Evolutionary conservation across 2,888 invertebrate species (phyloP), one percentile per base, ranked within the genome.

Genomic region (Ormia ochracea): DNA sequence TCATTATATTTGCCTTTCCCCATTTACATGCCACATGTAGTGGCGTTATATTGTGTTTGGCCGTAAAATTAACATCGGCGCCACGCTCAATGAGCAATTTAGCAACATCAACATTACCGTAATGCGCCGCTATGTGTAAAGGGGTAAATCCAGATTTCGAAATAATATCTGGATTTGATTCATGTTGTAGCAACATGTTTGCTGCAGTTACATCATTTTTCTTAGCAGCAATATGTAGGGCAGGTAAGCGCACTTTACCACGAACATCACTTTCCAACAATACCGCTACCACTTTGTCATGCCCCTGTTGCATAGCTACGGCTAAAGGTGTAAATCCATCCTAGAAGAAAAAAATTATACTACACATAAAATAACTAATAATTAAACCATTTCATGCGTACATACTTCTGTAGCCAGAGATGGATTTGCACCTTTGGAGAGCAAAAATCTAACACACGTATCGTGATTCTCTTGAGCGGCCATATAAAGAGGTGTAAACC

Each of bases 121-220:
- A 99, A 91, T 99, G 99, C 4, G 99, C 96, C 19, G 98, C 97
- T 85, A 99, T 99, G 90, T 99, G 99, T 31, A 99, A 92, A 0
- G 99, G 98, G 0, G 99, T 99, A 90, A 99, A 99, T 26, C 98
- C 98, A 81, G 97, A 97, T 91, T 98, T 98, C 2, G 98, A 98
- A 74, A 97, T 96, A 3, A 97, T 96, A 90, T 99, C 98, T 0
- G 98, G 97, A 90, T 98, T 98, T 88, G 98, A 98, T 90, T 97
- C 98, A 92, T 97, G 96, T 82, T 98, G 91, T 43, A 99, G 91
- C 43, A 99, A 91, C 68, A 99, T 91, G 12, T 95, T 95, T 2
- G 98, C 98, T 4, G 98, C 98, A 90, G 97, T 98, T 75, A 97
- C 96, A 88, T 99, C 99, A 89, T 99, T 98, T 88, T 99, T 99